Conservation (phyloP, 2,113 vertebrate genomes). For the Pseudonaja textilis region DNA sequence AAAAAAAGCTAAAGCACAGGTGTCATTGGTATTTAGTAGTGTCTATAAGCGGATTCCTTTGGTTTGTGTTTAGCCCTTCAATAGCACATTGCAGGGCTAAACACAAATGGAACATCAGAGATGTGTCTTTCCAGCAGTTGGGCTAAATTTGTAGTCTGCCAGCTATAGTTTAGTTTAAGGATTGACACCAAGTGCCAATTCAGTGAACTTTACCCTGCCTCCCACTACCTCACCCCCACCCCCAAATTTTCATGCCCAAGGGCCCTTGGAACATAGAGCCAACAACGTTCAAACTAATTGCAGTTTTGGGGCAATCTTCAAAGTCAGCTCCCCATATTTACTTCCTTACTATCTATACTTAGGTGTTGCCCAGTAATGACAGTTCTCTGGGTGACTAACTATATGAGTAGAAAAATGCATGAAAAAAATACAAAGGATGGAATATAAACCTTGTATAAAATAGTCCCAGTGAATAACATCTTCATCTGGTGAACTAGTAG, state of each 20-base stretch:
- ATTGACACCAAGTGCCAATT: background rate
- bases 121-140: background rate
- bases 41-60: background rate
- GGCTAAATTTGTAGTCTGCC: background rate
- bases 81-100: background rate
- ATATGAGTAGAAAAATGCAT: background rate
- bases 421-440: background rate
- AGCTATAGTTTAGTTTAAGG: background rate
- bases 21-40: background rate
- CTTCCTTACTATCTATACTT: background rate
- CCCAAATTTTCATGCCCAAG: background rate
- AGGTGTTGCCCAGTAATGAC: background rate
- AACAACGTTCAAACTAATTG: background rate
- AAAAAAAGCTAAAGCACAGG: background rate
- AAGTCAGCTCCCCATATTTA: background rate
- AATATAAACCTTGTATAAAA: background rate
- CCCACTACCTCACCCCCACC: background rate
- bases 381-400: background rate
- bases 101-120: background rate
- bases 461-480: background rate
- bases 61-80: background rate
- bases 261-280: background rate
- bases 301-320: background rate
- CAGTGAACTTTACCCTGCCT: background rate
- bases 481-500: background rate